Conservation (phyloP, 2,888 invertebrate genomes). For the Chrysopilus asiliformis region DNA sequence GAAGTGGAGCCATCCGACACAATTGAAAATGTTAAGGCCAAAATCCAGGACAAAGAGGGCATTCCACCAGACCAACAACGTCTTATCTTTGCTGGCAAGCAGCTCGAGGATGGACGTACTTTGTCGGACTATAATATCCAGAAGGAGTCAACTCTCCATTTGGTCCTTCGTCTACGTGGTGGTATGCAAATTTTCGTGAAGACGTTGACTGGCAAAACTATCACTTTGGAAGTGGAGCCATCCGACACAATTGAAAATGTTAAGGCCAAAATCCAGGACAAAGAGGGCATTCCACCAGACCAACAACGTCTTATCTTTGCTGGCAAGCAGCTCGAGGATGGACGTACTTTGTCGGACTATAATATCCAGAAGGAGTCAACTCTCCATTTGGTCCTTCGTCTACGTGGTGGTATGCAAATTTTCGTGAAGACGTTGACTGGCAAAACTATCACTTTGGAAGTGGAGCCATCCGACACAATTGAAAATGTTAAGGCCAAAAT, state of each 20-base stretch:
- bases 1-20: too few species aligned
- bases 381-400: conserved; percentile 8
- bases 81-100: conserved; percentile 10
- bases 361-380: conserved; percentile 11
- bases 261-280: conserved; percentile 10
- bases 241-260: conserved; percentile 10
- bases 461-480: conserved; percentile 7
- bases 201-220: conserved; percentile 9
- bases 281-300: conserved; percentile 11
- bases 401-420: conserved; percentile 10
- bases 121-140: conserved; percentile 10
- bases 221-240: conserved; percentile 9
- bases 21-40: too few species aligned
- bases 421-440: conserved; percentile 9
- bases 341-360: conserved; percentile 10
- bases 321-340: too few species aligned
- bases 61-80: conserved; percentile 11
- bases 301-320: conserved; percentile 9
- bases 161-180: conserved; percentile 8
- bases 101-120: conserved; percentile 10
- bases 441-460: conserved; percentile 8
- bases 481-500: too few species aligned
- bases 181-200: conserved; percentile 11
- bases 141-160: conserved; percentile 9
- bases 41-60: conserved; percentile 11